phyloP scores from a whole-genome alignment of 2,888 invertebrate species.

The Tetragnatha montana region DNA sequence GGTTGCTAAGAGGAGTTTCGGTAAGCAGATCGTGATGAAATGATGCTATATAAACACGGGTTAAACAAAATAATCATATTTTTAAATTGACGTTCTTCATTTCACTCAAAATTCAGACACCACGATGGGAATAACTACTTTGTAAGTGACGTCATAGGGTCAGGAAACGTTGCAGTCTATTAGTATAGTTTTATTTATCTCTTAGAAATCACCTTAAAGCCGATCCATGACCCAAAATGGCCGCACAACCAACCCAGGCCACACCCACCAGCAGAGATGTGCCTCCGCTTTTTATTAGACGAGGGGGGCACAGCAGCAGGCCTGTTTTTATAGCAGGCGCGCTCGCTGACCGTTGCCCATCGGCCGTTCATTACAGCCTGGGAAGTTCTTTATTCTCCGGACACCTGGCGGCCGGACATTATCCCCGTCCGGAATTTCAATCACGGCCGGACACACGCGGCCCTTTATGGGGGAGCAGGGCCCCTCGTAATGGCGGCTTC shows the following conservation, averaged over 20 bases:
- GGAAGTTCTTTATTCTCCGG: slow-evolving; percentile 23
- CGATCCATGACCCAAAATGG: not conserved
- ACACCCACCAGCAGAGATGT: not conserved
- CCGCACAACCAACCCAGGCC: not conserved
- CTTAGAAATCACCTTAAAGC: too few relatives aligned
- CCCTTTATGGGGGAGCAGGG: too few relatives aligned
- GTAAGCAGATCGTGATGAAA: too few relatives aligned
- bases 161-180: too few relatives aligned
- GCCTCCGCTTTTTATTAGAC: slow-evolving; percentile 5
- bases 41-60: too few relatives aligned
- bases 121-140: too few relatives aligned
- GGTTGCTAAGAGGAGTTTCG: too few relatives aligned
- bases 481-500: not conserved
- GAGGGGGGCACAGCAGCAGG: not conserved
- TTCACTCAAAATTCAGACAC: too few relatives aligned
- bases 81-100: too few relatives aligned
- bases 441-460: not conserved
- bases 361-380: slow-evolving; percentile 5
- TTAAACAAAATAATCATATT: too few relatives aligned
- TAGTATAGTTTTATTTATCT: too few relatives aligned
- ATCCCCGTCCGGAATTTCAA: not conserved
- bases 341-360: not conserved
- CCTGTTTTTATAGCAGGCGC: slow-evolving; percentile 3
- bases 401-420: not conserved
- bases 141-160: too few relatives aligned